Conservation (phyloP, 2,113 vertebrate species). For the Carettochelys insculpta region DNA sequence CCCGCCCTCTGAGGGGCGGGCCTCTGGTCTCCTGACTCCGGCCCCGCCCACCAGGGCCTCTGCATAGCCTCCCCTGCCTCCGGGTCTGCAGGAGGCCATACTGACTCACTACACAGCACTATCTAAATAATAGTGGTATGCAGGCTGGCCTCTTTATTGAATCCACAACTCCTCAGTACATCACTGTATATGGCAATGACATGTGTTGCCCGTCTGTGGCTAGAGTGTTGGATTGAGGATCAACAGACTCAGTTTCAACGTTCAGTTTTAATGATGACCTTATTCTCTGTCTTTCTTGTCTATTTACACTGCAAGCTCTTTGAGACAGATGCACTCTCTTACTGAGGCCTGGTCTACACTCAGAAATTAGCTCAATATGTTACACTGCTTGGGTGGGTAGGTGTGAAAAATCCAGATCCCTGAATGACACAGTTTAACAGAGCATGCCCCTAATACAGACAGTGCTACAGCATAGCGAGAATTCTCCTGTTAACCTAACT, state of each 20-base stretch:
- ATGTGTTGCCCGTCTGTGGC: accelerated
- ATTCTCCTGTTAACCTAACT: not conserved
- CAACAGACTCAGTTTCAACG: not conserved
- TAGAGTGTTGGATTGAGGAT: not conserved
- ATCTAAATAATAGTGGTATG: slow-evolving; percentile 22
- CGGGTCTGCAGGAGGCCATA: no score
- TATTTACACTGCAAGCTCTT: not conserved
- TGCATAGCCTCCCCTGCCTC: no score
- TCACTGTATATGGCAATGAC: not conserved
- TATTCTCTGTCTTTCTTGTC: not conserved
- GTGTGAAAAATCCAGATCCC: not conserved
- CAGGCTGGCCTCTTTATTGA: slow-evolving; percentile 19
- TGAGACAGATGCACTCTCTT: not conserved
- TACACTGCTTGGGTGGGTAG: not conserved
- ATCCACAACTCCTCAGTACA: not conserved
- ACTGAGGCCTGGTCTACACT: not conserved
- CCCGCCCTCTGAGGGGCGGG: no score
- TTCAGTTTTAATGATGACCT: not conserved
- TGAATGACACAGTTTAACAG: not conserved
- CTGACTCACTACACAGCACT: no score
- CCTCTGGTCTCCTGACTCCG: no score
- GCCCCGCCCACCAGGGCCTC: no score
- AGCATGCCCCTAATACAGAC: not conserved
- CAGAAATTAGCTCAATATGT: not conserved
- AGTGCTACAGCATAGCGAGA: not conserved